These are phyloP conservation scores for Cyanocitta stelleri DNA, from an alignment of 2,113 vertebrate genomes.

Conservation along the genomic window DNA sequence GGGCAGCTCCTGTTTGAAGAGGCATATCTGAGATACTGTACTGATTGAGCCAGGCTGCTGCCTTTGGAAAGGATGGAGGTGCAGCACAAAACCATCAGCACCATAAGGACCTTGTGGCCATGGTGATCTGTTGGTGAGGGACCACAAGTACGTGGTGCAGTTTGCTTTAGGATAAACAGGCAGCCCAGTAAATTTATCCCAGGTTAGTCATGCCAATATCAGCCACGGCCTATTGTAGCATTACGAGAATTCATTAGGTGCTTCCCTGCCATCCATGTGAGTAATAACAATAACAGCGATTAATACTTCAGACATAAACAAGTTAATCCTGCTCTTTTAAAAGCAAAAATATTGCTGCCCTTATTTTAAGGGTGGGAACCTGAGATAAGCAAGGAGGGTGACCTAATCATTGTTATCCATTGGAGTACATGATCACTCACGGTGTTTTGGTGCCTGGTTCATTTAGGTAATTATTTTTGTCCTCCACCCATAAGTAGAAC, in stretches of 20 bases:
- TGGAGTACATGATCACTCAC: neutral
- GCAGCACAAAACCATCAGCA: neutral
- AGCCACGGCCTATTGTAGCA: conserved; percentile 5
- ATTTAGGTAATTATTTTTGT: conserved; percentile 47
- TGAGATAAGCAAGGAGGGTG: conserved; percentile 15
- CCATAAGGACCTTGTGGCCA: neutral
- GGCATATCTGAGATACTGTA: neutral
- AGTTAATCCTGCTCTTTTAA: conserved; percentile 47
- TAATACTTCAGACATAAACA: conserved; percentile 30
- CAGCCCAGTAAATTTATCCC: neutral
- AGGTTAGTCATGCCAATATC: conserved; percentile 9
- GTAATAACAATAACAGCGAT: conserved; percentile 39
- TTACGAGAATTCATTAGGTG: conserved; percentile 5
- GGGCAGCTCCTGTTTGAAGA: neutral
- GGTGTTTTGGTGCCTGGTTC: neutral
- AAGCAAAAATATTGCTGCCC: conserved; percentile 37
- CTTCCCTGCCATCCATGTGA: conserved; percentile 12
- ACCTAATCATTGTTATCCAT: conserved; percentile 34
- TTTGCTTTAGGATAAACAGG: neutral
- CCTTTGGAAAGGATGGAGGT: neutral
- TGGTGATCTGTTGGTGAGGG: neutral
- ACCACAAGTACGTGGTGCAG: neutral
- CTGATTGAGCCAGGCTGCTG: neutral
- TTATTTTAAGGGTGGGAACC: conserved; percentile 42
- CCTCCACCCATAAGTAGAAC: conserved; percentile 35